Evolutionary conservation across 2,888 invertebrate species (phyloP), one percentile per base, ranked within the genome.

Genomic region (Nectonema munidae): DNA sequence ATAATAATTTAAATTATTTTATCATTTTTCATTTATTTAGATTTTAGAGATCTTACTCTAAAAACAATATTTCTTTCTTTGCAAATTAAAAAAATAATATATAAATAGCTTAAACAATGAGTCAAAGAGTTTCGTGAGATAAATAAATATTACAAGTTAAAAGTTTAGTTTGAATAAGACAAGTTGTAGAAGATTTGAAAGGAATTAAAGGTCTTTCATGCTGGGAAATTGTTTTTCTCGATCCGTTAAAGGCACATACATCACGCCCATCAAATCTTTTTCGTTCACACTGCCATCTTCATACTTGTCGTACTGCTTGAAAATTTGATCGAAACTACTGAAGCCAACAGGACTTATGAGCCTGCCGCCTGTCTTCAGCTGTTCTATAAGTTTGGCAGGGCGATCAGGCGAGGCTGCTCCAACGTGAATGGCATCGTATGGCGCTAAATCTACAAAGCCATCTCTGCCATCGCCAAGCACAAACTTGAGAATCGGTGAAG

Each of bases 191-290:
- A n/a, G n/a, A n/a, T n/a, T n/a, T n/a, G n/a, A n/a, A n/a, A 37
- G 9, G 15, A 36, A 9, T n/a, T 9, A 39, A 19, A 18, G 41
- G 46, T 46, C 49, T 45, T 45, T 49, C 48, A 48, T 52, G 50
- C 51, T 52, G 63, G 65, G 64, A 64, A 65, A 67, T 50, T 72
- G 71, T 41, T 63, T 61, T 15, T 66, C 63, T 52, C 68, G 67
- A 54, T 79, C 79, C 0, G 89, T 89, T 33, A 95, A 62, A 0
- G 89, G 89, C 21, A 95, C 89, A 53, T 79, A 95, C 46, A 81
- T 71, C 9, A 95, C 95, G 29, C 76, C 75, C 74, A 86, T 81
- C 6, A 95, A 60, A 29, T 67, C 65, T 46, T 68, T 69, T 42
- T 68, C 63, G 16, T 62, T 61, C 3, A 79, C 64, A 21, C 66